These are phyloP conservation scores for Telenomus remus DNA, from an alignment of 1,140 invertebrate genomes.

Conservation along the genomic window DNA sequence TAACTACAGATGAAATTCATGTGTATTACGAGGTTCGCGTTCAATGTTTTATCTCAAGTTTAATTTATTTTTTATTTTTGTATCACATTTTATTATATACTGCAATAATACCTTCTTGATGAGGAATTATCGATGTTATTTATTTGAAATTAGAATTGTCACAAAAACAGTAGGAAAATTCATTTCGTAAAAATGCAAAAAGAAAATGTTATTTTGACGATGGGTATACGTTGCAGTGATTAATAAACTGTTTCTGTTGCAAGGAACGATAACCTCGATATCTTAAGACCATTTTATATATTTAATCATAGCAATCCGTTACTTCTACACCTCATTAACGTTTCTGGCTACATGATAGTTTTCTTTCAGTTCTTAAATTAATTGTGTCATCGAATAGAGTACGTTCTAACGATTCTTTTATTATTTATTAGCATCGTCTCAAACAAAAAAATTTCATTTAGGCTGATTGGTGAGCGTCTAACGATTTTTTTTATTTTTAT, in stretches of 20 bases:
- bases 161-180: not conserved
- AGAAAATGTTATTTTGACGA: not conserved
- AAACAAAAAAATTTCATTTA: conserved; percentile 29
- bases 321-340: conserved; percentile 36
- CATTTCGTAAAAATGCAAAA: not conserved
- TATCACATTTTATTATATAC: conserved; percentile 24
- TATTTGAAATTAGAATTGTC: not conserved
- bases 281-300: conserved; percentile 31
- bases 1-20: conserved; percentile 42
- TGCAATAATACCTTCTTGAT: conserved; percentile 18
- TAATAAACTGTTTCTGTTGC: conserved; percentile 23
- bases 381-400: conserved; percentile 27
- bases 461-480: conserved; percentile 25
- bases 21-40: conserved; percentile 39
- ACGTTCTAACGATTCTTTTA: conserved; percentile 17
- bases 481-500: conserved; percentile 1
- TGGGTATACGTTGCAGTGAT: conserved; percentile 28
- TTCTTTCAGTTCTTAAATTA: conserved; percentile 31
- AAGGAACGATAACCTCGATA: conserved; percentile 43
- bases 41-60: conserved; percentile 18
- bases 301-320: conserved; percentile 23
- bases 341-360: conserved; percentile 25
- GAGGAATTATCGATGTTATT: not conserved
- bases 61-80: conserved; percentile 33
- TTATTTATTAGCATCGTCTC: conserved; percentile 45